Conservation (phyloP, 2,113 vertebrate genomes). For the Psephotus haematonotus region DNA sequence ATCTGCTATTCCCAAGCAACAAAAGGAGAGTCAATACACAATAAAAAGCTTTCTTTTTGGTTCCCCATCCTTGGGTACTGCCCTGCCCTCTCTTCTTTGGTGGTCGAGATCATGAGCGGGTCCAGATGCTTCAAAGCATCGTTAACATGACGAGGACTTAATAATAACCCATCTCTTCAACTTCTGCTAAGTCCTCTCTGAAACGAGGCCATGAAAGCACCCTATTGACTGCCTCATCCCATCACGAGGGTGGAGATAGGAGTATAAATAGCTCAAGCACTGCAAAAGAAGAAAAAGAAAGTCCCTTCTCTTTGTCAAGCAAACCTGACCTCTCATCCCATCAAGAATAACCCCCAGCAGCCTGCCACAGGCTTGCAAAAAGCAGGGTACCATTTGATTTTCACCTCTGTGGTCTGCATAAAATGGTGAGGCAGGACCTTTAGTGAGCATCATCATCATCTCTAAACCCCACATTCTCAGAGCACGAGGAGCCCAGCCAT, state of each 20-base stretch:
- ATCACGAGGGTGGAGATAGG: background rate
- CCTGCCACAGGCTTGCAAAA: background rate
- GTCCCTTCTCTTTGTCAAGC: slow-evolving; percentile 2
- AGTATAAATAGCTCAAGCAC: slow-evolving; percentile 18
- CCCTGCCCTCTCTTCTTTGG: slow-evolving; percentile 13
- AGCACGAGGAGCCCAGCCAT: rapidly evolving
- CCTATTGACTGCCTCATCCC: slow-evolving; percentile 21
- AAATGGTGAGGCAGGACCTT: background rate
- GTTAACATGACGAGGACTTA: background rate
- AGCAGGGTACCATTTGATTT: slow-evolving; percentile 10
- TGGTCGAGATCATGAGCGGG: background rate
- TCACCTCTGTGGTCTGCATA: background rate
- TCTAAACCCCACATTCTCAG: background rate
- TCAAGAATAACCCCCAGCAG: background rate
- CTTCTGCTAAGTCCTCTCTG: background rate
- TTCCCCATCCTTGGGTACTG: background rate
- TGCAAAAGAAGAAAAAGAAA: background rate
- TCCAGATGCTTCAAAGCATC: slow-evolving; percentile 24
- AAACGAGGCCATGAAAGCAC: slow-evolving; percentile 31
- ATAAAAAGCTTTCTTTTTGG: background rate
- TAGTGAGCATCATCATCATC: background rate
- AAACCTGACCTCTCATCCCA: slow-evolving; percentile 33
- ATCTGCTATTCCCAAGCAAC: background rate
- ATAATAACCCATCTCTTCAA: slow-evolving; percentile 32
- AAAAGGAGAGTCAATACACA: background rate